phyloP scores from a whole-genome alignment of 2,113 vertebrate species.

The Myotis davidii region DNA sequence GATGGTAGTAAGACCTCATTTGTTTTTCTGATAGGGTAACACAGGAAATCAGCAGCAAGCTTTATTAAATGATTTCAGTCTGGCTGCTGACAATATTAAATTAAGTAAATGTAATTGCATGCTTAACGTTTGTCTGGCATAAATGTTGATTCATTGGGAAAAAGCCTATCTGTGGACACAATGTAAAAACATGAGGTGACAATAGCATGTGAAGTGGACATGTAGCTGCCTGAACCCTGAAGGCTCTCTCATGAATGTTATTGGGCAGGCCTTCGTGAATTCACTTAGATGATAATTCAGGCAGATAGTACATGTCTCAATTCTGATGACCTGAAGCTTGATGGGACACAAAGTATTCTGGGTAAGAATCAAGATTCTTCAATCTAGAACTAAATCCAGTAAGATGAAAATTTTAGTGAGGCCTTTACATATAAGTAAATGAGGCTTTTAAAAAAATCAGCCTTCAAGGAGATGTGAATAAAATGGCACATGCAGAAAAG shows the following conservation, averaged over 20 bases:
- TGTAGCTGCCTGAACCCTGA: not conserved
- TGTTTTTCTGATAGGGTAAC: not conserved
- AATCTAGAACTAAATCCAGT: not conserved
- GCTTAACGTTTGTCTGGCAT: not conserved
- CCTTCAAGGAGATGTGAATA: not conserved
- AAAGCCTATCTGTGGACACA: not conserved
- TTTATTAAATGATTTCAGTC: constrained; percentile 18
- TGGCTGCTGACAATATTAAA: not conserved
- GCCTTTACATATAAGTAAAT: not conserved
- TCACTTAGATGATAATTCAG: not conserved
- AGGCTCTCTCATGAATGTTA: not conserved
- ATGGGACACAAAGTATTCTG: not conserved
- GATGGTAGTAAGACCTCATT: not conserved
- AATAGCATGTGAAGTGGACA: not conserved
- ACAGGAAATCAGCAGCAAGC: not conserved
- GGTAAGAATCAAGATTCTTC: not conserved
- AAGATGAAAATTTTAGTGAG: constrained; percentile 44
- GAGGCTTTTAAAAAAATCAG: not conserved
- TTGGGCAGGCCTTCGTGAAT: not conserved
- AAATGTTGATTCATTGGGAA: not conserved
- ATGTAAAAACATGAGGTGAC: not conserved
- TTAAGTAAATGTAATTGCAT: not conserved
- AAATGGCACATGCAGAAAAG: not conserved
- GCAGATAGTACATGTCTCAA: not conserved
- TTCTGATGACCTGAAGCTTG: not conserved